These are phyloP conservation scores for Tinea pellionella DNA, from an alignment of 2,888 invertebrate genomes.

Conservation along the genomic window DNA sequence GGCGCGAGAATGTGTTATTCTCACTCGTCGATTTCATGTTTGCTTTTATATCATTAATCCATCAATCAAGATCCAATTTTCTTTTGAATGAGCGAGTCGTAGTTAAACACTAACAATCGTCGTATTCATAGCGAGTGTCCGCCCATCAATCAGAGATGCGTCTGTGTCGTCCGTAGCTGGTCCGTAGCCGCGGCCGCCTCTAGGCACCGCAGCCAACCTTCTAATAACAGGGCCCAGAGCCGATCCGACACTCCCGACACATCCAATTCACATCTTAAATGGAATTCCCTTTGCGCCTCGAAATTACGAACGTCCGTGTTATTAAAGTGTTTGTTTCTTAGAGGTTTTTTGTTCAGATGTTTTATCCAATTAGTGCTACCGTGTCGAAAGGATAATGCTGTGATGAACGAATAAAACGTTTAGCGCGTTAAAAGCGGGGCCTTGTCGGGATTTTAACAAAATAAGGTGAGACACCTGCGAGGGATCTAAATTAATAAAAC, in stretches of 20 bases:
- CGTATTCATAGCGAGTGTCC: conserved; percentile 26
- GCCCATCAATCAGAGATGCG: conserved; percentile 57
- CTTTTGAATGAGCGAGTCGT: conserved; percentile 59
- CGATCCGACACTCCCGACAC: conserved; percentile 41
- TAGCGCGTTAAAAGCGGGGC: conserved; percentile 57
- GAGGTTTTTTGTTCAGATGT: conserved; percentile 49
- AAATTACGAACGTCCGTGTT: conserved; percentile 55
- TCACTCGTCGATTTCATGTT: conserved; percentile 34
- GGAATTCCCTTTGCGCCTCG: conserved; percentile 60
- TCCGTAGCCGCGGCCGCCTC: conserved; percentile 24
- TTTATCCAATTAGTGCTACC: conserved; percentile 69
- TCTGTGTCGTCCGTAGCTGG: conserved; percentile 30
- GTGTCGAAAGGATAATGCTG: conserved; percentile 68
- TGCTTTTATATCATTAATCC: conserved; percentile 66
- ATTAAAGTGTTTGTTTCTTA: conserved; percentile 66
- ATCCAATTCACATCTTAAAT: conserved; percentile 69
- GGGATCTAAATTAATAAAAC: neutral
- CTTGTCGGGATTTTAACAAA: conserved; percentile 29
- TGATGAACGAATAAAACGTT: conserved; percentile 56
- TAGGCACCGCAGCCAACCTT: conserved; percentile 19
- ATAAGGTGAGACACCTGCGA: neutral
- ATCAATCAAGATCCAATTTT: conserved; percentile 64
- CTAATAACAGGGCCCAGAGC: conserved; percentile 40
- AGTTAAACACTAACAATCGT: conserved; percentile 62
- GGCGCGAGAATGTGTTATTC: neutral